Evolutionary conservation across 2,113 vertebrate genomes (phyloP).

Genomic region (Poeciliopsis retropinna): DNA sequence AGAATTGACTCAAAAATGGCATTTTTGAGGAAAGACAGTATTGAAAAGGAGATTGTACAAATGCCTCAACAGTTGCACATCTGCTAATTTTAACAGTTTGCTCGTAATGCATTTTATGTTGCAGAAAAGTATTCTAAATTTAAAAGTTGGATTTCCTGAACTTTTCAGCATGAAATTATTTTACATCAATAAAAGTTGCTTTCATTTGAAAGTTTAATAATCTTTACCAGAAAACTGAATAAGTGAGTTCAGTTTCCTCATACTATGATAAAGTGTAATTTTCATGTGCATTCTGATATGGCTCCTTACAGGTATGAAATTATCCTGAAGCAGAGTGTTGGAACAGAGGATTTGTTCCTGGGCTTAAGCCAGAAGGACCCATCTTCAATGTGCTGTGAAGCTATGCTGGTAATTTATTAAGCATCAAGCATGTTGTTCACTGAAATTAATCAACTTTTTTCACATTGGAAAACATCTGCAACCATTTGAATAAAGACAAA

Average conservation of each 20-base stretch:
- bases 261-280: background rate
- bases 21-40: no score
- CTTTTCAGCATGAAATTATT: background rate
- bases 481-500: background rate
- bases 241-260: background rate
- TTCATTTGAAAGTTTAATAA: background rate
- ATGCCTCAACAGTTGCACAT: no score
- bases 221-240: background rate
- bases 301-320: slow-evolving; percentile 86
- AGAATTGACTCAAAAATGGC: no score
- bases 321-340: slow-evolving; percentile 88
- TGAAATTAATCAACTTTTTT: background rate
- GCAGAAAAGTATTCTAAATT: background rate
- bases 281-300: slow-evolving; percentile 4
- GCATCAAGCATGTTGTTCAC: background rate
- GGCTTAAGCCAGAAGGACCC: slow-evolving; percentile 88
- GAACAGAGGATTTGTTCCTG: slow-evolving; percentile 91
- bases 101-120: background rate
- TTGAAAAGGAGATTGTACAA: no score
- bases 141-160: background rate
- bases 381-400: slow-evolving; percentile 93
- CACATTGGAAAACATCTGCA: background rate
- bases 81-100: background rate
- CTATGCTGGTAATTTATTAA: slow-evolving; percentile 84
- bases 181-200: background rate